Evolutionary conservation across 2,113 vertebrate genomes (phyloP).

Genomic region (Leiothrix lutea): DNA sequence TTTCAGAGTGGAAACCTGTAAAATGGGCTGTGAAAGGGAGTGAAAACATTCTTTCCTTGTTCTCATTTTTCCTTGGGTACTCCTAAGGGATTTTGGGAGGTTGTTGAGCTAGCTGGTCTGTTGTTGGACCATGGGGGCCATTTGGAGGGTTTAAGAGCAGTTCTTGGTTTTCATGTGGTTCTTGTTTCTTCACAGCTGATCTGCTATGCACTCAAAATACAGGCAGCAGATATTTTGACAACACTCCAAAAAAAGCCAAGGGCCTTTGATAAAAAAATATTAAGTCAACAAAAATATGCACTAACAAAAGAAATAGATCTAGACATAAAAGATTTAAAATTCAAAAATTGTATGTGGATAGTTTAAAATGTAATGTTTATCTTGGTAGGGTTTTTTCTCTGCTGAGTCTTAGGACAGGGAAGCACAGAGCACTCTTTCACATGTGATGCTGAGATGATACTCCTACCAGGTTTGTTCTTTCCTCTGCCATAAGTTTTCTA

Average conservation of each 20-base stretch:
- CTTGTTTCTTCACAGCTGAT: background rate
- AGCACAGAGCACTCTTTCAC: background rate
- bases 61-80: background rate
- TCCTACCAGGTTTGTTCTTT: background rate
- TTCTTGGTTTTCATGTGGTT: background rate
- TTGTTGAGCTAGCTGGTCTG: background rate
- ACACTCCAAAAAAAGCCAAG: background rate
- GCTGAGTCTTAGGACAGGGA: background rate
- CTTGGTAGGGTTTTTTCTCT: background rate
- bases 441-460: background rate
- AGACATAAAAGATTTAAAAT: background rate
- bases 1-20: background rate
- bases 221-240: background rate
- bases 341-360: background rate
- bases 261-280: background rate
- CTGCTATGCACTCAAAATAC: background rate
- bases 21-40: background rate
- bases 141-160: accelerated
- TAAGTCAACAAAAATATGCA: background rate
- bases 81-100: background rate
- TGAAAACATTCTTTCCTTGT: background rate
- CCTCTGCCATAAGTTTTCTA: background rate
- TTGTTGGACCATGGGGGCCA: background rate
- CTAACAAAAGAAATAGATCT: background rate
- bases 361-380: background rate